Base-by-base conservation (phyloP, 2,888 invertebrate species). In the Epicampocera succincta region DNA sequence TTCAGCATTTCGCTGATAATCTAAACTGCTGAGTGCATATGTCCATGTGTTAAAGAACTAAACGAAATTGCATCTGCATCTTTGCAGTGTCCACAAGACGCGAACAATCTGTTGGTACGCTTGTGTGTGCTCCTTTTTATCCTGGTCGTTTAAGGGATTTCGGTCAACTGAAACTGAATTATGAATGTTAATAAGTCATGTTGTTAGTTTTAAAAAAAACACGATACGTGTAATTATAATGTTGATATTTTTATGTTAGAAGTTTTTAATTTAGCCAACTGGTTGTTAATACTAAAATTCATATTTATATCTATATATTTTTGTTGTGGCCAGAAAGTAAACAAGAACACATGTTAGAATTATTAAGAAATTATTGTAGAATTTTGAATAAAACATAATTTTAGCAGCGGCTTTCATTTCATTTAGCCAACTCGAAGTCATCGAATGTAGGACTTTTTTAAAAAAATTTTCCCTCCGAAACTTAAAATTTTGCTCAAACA, bases 1-100 rank as follows among this genome's bases (percentile, higher is more conserved):
- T 61, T 61, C 25, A 61, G 25, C 40, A 61, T 69, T 60, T 78
- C 48, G 83, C 83, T 83, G 85, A 83, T 87, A 77, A 80, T 84
- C 71, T 83, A 84, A 71, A 79, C 84, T 86, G 85, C 86, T 87
- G 87, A 83, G 73, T 77, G 76, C 78, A 68, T 60, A 73, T 65
- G 69, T 80, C 63, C 80, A 80, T 77, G 82, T 82, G 83, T 61
- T 74, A 76, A 77, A 66, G 52, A 72, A 74, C 69, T 82, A n/a
- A n/a, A 72, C 48, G 40, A 84, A 84, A 84, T 84, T 83, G 82
- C 82, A 80, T 81, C 80, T 80, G 83, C 83, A 83, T 38, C 52
- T 38, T 77, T 68, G 46, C 29, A 56, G 48, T 66, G 65, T 74
- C 73, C 65, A 63, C 66, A 19, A 66, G 56, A 74, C 60, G 50